A percentile compares a stretch with the other conserved stretches of the same genome.
Conservation (phyloP, 1,140 invertebrate species). For the Sinella curviseta region DNA sequence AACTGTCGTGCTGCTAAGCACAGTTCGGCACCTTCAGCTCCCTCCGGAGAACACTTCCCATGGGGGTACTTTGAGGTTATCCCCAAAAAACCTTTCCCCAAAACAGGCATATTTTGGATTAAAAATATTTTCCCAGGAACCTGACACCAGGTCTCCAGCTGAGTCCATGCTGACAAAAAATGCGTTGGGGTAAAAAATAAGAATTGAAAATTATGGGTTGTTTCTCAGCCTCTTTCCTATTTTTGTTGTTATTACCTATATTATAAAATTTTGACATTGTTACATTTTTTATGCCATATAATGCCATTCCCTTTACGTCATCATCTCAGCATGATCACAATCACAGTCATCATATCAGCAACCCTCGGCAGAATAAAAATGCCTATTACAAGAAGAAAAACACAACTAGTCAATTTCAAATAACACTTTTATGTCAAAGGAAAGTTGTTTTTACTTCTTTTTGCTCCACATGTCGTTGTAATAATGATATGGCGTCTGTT, state of each 20-base stretch:
- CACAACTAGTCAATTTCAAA: background rate
- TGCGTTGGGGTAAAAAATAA: background rate
- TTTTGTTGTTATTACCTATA: background rate
- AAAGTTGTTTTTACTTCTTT: no score
- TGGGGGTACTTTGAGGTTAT: constrained; percentile 8
- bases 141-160: background rate
- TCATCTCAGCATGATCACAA: background rate
- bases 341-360: background rate
- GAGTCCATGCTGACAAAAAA: background rate
- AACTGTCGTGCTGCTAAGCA: no score
- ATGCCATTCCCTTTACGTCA: background rate
- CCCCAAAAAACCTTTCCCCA: background rate
- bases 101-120: background rate
- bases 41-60: no score
- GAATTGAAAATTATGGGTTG: background rate
- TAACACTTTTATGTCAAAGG: background rate
- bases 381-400: background rate
- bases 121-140: background rate
- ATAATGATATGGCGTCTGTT: background rate
- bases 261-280: background rate
- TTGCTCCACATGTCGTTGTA: no score
- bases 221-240: background rate
- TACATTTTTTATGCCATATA: background rate
- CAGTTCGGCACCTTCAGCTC: background rate
- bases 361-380: background rate